Conservation (phyloP, 1,140 invertebrate genomes). For the Pissodes strobi region DNA sequence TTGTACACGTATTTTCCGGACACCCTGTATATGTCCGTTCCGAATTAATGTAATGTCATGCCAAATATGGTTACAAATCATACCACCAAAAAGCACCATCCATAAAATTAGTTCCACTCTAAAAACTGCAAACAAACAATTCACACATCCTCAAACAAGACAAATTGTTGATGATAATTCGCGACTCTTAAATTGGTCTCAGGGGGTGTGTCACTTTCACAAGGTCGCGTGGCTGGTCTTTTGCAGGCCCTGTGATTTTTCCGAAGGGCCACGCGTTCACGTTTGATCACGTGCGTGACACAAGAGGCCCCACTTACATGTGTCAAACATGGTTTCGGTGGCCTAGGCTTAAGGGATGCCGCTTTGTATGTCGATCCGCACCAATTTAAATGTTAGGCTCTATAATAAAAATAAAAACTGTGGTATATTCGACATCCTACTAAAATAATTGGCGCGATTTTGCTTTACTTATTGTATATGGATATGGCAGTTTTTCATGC, state of each 20-base stretch:
- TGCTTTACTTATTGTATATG: no score
- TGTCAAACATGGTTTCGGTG: constrained; percentile 53
- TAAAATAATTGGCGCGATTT: no score
- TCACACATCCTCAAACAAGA: constrained; percentile 31
- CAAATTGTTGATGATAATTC: constrained; percentile 1
- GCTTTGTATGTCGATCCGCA: neutral
- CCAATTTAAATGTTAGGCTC: no score
- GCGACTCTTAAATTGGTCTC: constrained; percentile 16
- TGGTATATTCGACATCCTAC: no score
- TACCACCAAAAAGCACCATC: constrained; percentile 4
- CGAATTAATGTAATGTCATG: no score
- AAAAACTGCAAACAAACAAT: constrained; percentile 25
- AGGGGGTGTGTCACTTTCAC: constrained; percentile 33
- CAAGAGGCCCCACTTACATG: constrained; percentile 54
- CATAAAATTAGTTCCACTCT: constrained; percentile 26
- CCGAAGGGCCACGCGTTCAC: constrained; percentile 34
- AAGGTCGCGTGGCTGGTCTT: constrained; percentile 6
- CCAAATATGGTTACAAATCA: no score
- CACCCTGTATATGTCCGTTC: no score
- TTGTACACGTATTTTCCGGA: no score
- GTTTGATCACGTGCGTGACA: constrained; percentile 42
- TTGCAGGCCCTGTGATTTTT: constrained; percentile 45
- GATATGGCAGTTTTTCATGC: no score
- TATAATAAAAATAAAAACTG: no score
- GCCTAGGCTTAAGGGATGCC: constrained; percentile 14